Evolutionary conservation across 2,888 invertebrate species (phyloP).

Genomic region (Apodemia arnacis): DNA sequence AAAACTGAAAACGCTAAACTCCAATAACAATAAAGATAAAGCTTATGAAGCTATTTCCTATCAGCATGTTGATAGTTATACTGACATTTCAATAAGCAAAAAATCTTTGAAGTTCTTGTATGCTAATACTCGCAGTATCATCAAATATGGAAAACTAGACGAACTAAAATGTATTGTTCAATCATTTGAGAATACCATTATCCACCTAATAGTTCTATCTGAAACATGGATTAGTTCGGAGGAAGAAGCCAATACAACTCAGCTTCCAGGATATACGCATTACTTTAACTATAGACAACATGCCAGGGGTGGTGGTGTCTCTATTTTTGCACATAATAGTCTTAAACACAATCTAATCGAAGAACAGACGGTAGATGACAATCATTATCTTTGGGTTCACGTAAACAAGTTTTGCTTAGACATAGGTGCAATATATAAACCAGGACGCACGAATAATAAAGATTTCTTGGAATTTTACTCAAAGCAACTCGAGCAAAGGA

Average conservation of each 20-base stretch:
- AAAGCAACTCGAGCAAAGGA: conserved; percentile 50
- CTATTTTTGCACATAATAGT: conserved; percentile 33
- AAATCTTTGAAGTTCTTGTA: too few relatives aligned
- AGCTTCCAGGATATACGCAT: conserved; percentile 23
- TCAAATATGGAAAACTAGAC: conserved; percentile 30
- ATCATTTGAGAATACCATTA: neutral
- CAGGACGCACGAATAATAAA: conserved; percentile 60
- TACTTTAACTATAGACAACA: conserved; percentile 32
- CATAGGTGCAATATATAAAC: conserved; percentile 74
- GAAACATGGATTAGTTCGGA: conserved; percentile 41
- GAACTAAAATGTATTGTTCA: conserved; percentile 33
- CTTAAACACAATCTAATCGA: conserved; percentile 62
- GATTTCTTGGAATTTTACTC: conserved; percentile 57
- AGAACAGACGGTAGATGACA: conserved; percentile 54
- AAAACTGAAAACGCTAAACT: too few relatives aligned
- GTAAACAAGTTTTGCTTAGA: conserved; percentile 63
- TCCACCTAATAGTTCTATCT: conserved; percentile 26
- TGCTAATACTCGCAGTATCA: conserved; percentile 30
- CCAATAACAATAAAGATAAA: too few relatives aligned
- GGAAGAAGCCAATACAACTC: conserved; percentile 6
- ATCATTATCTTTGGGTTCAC: conserved; percentile 78
- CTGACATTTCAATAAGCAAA: too few relatives aligned
- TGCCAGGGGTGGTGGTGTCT: conserved; percentile 44
- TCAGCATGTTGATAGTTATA: too few relatives aligned
- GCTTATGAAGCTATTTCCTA: too few relatives aligned